Conservation (phyloP, 2,888 invertebrate species). For the Lomographa bimaculata region DNA sequence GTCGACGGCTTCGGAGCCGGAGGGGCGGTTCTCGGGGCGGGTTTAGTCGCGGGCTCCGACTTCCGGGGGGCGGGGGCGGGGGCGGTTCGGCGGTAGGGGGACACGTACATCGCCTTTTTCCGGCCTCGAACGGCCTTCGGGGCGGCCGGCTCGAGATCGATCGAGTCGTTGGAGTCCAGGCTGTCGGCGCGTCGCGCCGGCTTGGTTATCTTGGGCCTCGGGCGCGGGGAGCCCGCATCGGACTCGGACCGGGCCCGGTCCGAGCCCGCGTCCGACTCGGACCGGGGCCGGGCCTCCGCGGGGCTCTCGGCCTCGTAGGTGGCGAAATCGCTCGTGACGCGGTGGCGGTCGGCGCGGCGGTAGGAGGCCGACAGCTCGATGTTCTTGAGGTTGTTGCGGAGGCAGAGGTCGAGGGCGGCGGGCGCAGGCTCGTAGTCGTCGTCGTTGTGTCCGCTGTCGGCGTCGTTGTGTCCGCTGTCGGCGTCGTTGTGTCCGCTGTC, state of each 20-base stretch:
- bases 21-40: constrained; percentile 44
- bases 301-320: constrained; percentile 84
- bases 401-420: constrained; percentile 71
- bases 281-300: constrained; percentile 77
- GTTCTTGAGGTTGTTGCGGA: constrained; percentile 74
- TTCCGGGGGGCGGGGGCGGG: constrained; percentile 30
- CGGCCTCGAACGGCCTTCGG: constrained; percentile 86
- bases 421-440: constrained; percentile 76
- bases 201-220: constrained; percentile 85
- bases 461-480: constrained; percentile 86
- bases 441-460: constrained; percentile 77
- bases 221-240: constrained; percentile 62
- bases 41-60: constrained; percentile 24
- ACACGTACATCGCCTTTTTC: constrained; percentile 87
- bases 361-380: constrained; percentile 73
- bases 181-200: constrained; percentile 73
- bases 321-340: constrained; percentile 67
- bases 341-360: constrained; percentile 46
- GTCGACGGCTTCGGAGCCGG: constrained; percentile 42
- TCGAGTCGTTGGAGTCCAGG: constrained; percentile 71
- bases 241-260: constrained; percentile 75
- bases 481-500: constrained; percentile 90
- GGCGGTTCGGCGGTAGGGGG: constrained; percentile 77
- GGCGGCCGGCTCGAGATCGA: constrained; percentile 63
- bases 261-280: constrained; percentile 71